Evolutionary conservation across 2,888 invertebrate species (phyloP), one percentile per base, ranked within the genome.

Genomic region (Oxytorus armatus): DNA sequence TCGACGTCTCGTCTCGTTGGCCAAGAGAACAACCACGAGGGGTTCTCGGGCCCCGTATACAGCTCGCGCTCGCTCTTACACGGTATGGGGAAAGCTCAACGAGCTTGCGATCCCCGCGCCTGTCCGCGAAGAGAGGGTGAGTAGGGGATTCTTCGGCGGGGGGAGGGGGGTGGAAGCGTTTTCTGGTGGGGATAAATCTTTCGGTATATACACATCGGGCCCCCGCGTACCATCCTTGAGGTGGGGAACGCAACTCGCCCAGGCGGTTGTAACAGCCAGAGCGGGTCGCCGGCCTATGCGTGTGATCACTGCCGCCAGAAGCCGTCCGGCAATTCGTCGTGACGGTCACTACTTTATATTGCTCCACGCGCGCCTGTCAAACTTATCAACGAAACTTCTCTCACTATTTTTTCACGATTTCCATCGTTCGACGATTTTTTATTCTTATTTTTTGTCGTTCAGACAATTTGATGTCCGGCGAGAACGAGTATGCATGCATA

Each of bases 1-100:
- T 74, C 77, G 79, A 82, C 82, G 77, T 65, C 70, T 66, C 76
- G 83, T 86, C 86, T 86, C 87, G 88, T 87, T 87, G 87, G 86
- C 82, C 83, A 49, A 72, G 57, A 80, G 29, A 21, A 23, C 59
- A 81, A 84, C 1, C 86, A 84, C 86, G 85, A 86, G 1, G 86
- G 84, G 51, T 29, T 59, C 11, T 39, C 65, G 63, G 79, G 69
- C 68, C 77, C 65, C 25, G 36, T 44, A 16, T 21, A 47, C 47
- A 16, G 23, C 36, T 14, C 65, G 16, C 47, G 0, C 16, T 65
- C 65, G 11, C 76, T 49, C 21, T 42, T 47, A 42, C 14, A 14
- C 42, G 16, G 70, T n/a, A n/a, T 61, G 76, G 79, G 76, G 79
- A 79, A 79, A 79, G 79, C 79, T 76, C 75, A 21, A 39, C 57